Conservation (phyloP, 2,797 vertebrate genomes). For the Trachurus trachurus region DNA sequence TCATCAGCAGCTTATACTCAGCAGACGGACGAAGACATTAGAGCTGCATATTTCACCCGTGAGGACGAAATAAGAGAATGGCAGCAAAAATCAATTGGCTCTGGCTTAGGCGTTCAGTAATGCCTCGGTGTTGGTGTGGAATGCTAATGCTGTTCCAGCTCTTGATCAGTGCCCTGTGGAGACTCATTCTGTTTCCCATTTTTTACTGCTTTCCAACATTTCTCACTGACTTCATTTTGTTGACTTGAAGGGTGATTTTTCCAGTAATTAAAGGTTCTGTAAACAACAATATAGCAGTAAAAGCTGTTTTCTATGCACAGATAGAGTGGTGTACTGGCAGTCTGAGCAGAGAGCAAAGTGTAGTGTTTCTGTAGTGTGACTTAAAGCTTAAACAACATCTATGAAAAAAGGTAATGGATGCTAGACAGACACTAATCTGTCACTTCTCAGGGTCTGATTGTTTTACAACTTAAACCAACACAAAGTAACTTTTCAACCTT, state of each 20-base stretch:
- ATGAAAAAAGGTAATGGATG: too few species aligned
- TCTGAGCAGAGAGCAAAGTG: too few species aligned
- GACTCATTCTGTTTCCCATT: background rate
- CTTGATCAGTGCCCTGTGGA: constrained; percentile 58
- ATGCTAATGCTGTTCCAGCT: constrained; percentile 68
- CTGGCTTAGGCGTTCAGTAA: constrained; percentile 46
- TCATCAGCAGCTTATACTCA: constrained; percentile 49
- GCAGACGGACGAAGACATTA: constrained; percentile 21
- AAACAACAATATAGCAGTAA: too few species aligned
- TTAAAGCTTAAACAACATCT: too few species aligned
- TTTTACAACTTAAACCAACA: too few species aligned
- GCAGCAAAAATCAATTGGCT: constrained; percentile 64
- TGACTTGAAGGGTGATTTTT: constrained; percentile 1
- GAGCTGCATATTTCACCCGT: constrained; percentile 49
- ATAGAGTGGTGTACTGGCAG: too few species aligned
- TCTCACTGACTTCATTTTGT: constrained; percentile 13
- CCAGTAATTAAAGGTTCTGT: background rate
- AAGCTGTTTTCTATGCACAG: too few species aligned
- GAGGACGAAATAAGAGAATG: constrained; percentile 57
- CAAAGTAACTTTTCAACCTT: too few species aligned
- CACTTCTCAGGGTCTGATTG: too few species aligned
- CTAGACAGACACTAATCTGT: too few species aligned
- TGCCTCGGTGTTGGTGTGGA: constrained; percentile 49
- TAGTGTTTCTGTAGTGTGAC: too few species aligned
- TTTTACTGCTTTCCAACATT: constrained; percentile 10